Evolutionary conservation across 1,140 invertebrate genomes (phyloP).

Genomic region (Nasonia giraulti): DNA sequence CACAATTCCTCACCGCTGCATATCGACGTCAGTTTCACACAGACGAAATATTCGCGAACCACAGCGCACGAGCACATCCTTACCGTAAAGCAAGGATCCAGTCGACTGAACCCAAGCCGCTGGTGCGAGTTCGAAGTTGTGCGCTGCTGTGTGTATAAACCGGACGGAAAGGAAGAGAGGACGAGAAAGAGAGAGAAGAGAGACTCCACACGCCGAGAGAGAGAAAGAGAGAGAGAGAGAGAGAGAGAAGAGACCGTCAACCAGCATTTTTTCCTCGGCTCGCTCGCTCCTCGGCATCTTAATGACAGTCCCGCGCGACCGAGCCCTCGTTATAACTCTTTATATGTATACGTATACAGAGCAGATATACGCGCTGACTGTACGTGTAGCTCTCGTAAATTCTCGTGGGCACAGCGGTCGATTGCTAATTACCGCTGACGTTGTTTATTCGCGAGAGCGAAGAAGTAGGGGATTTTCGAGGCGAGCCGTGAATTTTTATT

Average conservation of each 20-base stretch:
- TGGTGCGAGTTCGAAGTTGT: neutral
- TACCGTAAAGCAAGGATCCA: neutral
- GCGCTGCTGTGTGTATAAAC: no score
- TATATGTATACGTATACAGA: neutral
- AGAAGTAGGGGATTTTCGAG: constrained; percentile 14
- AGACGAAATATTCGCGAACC: neutral
- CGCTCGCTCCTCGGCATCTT: constrained; percentile 41
- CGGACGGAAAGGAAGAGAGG: neutral
- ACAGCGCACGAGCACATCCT: neutral
- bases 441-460: constrained; percentile 35
- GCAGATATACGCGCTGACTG: no score
- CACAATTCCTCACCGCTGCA: no score
- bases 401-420: neutral
- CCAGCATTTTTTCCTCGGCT: constrained; percentile 37
- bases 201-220: constrained; percentile 7
- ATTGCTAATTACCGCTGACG: constrained; percentile 39
- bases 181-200: neutral
- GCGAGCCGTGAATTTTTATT: constrained; percentile 24
- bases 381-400: constrained; percentile 27
- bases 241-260: constrained; percentile 1
- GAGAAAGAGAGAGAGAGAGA: neutral
- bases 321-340: neutral
- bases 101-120: neutral
- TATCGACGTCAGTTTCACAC: neutral
- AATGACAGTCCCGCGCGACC: constrained; percentile 21